Base-by-base conservation (phyloP, 2,113 vertebrate genomes). In the Strix aluco region DNA sequence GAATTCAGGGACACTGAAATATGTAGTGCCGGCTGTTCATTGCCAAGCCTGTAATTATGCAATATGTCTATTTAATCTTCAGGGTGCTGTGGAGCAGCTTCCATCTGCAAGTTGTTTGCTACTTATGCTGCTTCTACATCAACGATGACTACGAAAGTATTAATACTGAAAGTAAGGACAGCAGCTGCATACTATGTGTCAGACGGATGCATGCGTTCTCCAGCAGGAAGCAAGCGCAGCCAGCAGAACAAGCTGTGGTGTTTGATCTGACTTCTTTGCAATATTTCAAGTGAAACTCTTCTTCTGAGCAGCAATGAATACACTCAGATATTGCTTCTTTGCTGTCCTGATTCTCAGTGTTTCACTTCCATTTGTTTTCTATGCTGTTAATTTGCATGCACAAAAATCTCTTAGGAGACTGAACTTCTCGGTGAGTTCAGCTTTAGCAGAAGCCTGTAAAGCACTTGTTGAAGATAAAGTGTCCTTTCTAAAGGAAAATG, bases 371-470 rank as follows among this genome's bases (percentile, higher is more conserved):
- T 75, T 98, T 40, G 44, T 97, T 75, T 88, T 98, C 63, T 96
- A 94, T 0, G 9, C 71, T 30, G 32, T 91, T 83, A 66, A 40
- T 51, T 82, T 95, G 52, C 54, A 52, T 11, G 46, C 44, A 12
- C 65, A 89, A 38, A 94, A 90, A 23, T 72, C 46, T 88, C 69
- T 65, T 52, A 63, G 42, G 83, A 95, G 61, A 42, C 63, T 84
- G 46, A 97, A 96, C 47, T 75, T 92, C 62, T 83, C 83, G 0
- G 62, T 30, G 32, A 49, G 46, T 5, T 55, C 66, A 63, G 57
- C 80, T 47, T 92, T 97, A 92, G 82, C 66, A 63, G 96, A 97
- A 78, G 84, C 92, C 40, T 98, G 97, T 90, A 66, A 96, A 62
- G 83, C 95, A 52, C 47, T 97, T 58, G 13, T 15, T 81, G 83